These are phyloP conservation scores for Danio albolineatus DNA, from an alignment of 2,797 vertebrate species.

Conservation along the genomic window DNA sequence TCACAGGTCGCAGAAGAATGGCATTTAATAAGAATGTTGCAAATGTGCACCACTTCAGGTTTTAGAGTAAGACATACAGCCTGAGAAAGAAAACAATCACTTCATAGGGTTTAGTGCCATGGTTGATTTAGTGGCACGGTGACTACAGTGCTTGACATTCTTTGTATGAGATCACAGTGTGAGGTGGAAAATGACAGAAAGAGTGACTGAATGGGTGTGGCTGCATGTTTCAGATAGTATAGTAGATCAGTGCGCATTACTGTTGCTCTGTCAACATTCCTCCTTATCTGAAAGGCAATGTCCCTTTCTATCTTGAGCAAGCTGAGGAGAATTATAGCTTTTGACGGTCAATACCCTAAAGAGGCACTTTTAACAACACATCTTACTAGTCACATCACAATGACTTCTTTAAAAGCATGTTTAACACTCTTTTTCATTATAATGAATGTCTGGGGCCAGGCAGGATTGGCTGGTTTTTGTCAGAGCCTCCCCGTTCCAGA, in stretches of 20 bases:
- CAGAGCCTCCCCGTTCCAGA: slow-evolving; percentile 38
- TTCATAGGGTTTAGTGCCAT: neutral
- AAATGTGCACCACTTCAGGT: neutral
- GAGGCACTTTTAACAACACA: neutral
- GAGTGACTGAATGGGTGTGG: slow-evolving; percentile 24
- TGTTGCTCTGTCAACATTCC: slow-evolving; percentile 32
- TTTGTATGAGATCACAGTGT: slow-evolving; percentile 16
- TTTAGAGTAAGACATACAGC: neutral
- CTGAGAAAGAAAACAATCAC: slow-evolving; percentile 6
- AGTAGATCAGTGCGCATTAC: slow-evolving; percentile 20
- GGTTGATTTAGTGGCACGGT: neutral
- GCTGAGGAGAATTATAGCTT: neutral
- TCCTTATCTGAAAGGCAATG: slow-evolving; percentile 29
- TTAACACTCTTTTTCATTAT: neutral
- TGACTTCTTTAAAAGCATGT: neutral
- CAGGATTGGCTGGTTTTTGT: slow-evolving; percentile 29
- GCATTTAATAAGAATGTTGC: neutral
- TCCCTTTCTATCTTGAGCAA: neutral
- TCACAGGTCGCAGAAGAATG: neutral
- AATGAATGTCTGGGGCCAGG: neutral
- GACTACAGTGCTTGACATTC: slow-evolving; percentile 2
- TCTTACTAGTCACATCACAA: neutral
- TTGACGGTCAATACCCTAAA: neutral
- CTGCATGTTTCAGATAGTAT: slow-evolving; percentile 21
- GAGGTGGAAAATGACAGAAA: slow-evolving; percentile 5